phyloP scores from a whole-genome alignment of 2,797 vertebrate species.

The Scarus forsteni region DNA sequence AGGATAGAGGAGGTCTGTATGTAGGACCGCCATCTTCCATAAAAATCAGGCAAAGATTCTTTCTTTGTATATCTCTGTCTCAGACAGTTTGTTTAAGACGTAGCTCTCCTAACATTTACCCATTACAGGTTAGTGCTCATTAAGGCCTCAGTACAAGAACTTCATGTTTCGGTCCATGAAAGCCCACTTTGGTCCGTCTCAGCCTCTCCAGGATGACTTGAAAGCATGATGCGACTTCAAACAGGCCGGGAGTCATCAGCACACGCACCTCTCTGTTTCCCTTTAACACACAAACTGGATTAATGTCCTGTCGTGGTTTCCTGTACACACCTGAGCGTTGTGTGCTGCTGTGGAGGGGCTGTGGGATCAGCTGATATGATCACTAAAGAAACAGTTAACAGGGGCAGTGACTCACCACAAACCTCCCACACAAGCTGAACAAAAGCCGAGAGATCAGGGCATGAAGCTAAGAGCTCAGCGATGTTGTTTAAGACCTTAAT shows the following conservation, averaged over 20 bases:
- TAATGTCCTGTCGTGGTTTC: slow-evolving; percentile 20
- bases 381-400: slow-evolving; percentile 26
- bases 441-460: slow-evolving; percentile 52
- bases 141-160: slow-evolving; percentile 30
- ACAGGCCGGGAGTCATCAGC: slow-evolving; percentile 66
- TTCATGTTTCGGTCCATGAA: slow-evolving; percentile 58
- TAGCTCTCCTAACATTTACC: background rate
- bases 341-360: slow-evolving; percentile 9
- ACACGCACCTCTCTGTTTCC: background rate
- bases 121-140: slow-evolving; percentile 20
- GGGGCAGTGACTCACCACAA: slow-evolving; percentile 54
- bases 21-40: too few species aligned
- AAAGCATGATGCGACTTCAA: slow-evolving; percentile 84
- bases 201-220: slow-evolving; percentile 77
- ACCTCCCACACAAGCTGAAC: slow-evolving; percentile 55
- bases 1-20: too few species aligned
- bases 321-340: slow-evolving; percentile 27
- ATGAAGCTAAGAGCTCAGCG: background rate
- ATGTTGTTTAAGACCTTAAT: background rate
- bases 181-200: slow-evolving; percentile 72
- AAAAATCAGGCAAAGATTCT: background rate
- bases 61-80: background rate
- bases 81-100: background rate
- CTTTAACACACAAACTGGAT: slow-evolving; percentile 27
- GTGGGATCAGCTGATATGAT: slow-evolving; percentile 37